Evolutionary conservation across 1,140 invertebrate species (phyloP).

Genomic region (Diachasmimorpha longicaudata): DNA sequence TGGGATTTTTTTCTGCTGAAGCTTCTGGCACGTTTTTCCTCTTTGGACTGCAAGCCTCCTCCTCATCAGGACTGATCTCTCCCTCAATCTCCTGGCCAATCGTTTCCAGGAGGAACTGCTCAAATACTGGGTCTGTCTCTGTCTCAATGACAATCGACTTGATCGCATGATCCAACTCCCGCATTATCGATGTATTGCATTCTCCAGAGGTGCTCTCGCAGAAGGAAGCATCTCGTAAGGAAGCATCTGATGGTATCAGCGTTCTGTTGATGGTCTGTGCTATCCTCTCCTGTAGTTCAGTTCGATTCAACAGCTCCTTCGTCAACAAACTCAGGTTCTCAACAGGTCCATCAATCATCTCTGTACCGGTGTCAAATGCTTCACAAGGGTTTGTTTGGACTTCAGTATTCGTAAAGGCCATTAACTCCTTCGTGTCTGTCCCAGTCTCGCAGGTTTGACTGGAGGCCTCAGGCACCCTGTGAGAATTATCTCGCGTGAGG

Average conservation of each 20-base stretch:
- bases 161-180: constrained; percentile 54
- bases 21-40: background rate
- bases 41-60: constrained; percentile 11
- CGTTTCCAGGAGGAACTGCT: constrained; percentile 53
- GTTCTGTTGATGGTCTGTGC: constrained; percentile 63
- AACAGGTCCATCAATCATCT: constrained; percentile 49
- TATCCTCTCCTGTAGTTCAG: constrained; percentile 60
- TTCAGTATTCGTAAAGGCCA: constrained; percentile 46
- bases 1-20: no score
- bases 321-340: constrained; percentile 57
- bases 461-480: constrained; percentile 16
- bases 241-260: constrained; percentile 43
- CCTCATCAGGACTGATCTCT: constrained; percentile 52
- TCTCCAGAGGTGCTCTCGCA: constrained; percentile 37
- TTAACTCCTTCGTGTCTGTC: constrained; percentile 54
- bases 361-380: constrained; percentile 32
- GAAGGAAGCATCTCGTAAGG: constrained; percentile 39
- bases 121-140: constrained; percentile 60
- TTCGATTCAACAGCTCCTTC: constrained; percentile 55
- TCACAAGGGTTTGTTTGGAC: constrained; percentile 55
- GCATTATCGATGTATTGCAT: constrained; percentile 52
- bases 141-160: constrained; percentile 56
- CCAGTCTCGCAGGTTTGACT: constrained; percentile 43
- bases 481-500: background rate
- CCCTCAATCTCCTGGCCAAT: constrained; percentile 28